These are phyloP conservation scores for Spodoptera frugiperda DNA, from an alignment of 1,140 invertebrate species.

Conservation along the genomic window DNA sequence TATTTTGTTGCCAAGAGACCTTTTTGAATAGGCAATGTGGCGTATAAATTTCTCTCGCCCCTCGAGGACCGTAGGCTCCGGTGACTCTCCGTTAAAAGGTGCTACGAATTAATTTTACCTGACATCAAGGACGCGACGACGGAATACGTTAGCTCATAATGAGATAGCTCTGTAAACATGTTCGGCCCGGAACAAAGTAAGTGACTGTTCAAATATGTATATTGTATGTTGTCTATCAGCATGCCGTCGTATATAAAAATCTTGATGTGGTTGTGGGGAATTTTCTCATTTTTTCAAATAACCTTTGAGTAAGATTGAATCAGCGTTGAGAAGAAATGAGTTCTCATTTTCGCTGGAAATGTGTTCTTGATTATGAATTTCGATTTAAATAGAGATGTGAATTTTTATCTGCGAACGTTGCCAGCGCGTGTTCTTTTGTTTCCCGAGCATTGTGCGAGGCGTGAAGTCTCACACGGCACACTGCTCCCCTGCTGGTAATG, in stretches of 20 bases:
- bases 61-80: conserved; percentile 60
- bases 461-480: background rate
- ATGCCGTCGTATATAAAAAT: conserved; percentile 25
- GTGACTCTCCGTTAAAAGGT: conserved; percentile 74
- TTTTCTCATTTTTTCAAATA: conserved; percentile 15
- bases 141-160: conserved; percentile 62
- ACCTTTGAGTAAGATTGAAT: conserved; percentile 23
- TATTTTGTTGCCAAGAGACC: conserved; percentile 74
- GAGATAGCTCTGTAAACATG: conserved; percentile 60
- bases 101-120: conserved; percentile 80
- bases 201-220: conserved; percentile 51
- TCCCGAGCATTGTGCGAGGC: background rate
- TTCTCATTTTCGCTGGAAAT: conserved; percentile 3
- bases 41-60: conserved; percentile 76
- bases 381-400: background rate
- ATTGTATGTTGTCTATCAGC: conserved; percentile 47
- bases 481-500: background rate
- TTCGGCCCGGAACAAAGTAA: conserved; percentile 50
- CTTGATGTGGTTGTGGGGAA: conserved; percentile 24
- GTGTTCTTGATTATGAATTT: conserved; percentile 5
- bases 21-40: conserved; percentile 82
- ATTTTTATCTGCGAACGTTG: background rate
- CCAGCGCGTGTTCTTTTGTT: background rate
- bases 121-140: conserved; percentile 63
- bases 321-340: conserved; percentile 19